A percentile compares a stretch with the other conserved stretches of the same genome.
Conservation (phyloP, 2,888 invertebrate species). For the Tachina fera region DNA sequence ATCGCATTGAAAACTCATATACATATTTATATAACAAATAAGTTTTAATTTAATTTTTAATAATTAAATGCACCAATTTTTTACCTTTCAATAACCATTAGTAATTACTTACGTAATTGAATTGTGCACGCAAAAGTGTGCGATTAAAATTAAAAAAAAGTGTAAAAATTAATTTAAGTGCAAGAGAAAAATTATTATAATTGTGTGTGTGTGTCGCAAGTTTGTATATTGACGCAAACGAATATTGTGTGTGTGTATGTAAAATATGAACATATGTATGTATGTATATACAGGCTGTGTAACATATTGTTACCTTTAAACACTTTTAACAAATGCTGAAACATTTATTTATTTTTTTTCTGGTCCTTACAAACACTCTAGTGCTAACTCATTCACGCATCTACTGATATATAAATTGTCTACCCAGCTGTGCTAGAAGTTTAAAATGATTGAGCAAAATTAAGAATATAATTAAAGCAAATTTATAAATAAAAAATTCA, state of each 20-base stretch:
- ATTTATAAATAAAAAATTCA: too few species aligned
- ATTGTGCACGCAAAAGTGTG: background rate
- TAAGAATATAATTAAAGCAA: too few species aligned
- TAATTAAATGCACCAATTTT: constrained; percentile 25
- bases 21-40: too few species aligned
- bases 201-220: background rate
- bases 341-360: constrained; percentile 40
- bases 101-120: constrained; percentile 1
- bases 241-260: background rate
- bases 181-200: too few species aligned
- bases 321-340: constrained; percentile 63
- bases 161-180: constrained; percentile 38
- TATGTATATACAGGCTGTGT: constrained; percentile 30
- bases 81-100: constrained; percentile 11
- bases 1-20: too few species aligned
- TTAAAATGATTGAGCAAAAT: too few species aligned
- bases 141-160: constrained; percentile 5
- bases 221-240: too few species aligned
- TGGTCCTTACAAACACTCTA: constrained; percentile 14
- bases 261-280: too few species aligned
- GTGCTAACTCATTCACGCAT: constrained; percentile 22
- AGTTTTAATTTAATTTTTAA: background rate
- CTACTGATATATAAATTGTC: background rate
- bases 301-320: constrained; percentile 63
- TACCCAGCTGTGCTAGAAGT: background rate